Evolutionary conservation across 1,140 invertebrate genomes (phyloP).

Genomic region (Pseudomyrmex gracilis): DNA sequence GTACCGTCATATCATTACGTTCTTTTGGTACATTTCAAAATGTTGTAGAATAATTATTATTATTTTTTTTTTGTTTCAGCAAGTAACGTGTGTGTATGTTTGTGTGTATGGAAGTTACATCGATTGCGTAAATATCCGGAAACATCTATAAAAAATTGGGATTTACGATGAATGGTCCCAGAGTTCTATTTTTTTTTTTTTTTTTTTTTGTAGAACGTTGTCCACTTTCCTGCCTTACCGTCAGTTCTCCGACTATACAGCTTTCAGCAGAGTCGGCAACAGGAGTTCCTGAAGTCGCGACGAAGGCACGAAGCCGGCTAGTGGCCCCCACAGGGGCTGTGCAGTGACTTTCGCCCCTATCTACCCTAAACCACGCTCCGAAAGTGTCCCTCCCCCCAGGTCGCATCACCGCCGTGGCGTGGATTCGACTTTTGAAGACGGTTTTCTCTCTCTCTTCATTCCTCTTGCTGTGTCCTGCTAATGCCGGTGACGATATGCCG

Average conservation of each 20-base stretch:
- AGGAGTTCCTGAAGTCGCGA: constrained; percentile 80
- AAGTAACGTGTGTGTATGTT: too few relatives aligned
- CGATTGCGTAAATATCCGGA: neutral
- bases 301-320: constrained; percentile 79
- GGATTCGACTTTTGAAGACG: constrained; percentile 65
- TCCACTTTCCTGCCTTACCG: constrained; percentile 58
- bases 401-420: constrained; percentile 65
- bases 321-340: constrained; percentile 84
- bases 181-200: constrained; percentile 39
- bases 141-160: constrained; percentile 7
- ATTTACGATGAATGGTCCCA: constrained; percentile 25
- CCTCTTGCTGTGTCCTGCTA: constrained; percentile 45
- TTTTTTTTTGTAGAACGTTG: constrained; percentile 38
- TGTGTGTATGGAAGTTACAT: neutral
- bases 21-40: neutral
- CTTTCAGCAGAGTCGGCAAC: constrained; percentile 81
- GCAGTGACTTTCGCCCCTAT: constrained; percentile 81
- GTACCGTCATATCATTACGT: neutral
- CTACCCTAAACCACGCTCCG: constrained; percentile 74
- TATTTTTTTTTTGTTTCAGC: too few relatives aligned
- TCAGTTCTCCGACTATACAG: constrained; percentile 69
- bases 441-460: constrained; percentile 22
- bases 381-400: constrained; percentile 63
- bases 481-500: constrained; percentile 56
- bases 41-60: neutral